Conservation (phyloP, 2,888 invertebrate species). For the Cantharis rustica region DNA sequence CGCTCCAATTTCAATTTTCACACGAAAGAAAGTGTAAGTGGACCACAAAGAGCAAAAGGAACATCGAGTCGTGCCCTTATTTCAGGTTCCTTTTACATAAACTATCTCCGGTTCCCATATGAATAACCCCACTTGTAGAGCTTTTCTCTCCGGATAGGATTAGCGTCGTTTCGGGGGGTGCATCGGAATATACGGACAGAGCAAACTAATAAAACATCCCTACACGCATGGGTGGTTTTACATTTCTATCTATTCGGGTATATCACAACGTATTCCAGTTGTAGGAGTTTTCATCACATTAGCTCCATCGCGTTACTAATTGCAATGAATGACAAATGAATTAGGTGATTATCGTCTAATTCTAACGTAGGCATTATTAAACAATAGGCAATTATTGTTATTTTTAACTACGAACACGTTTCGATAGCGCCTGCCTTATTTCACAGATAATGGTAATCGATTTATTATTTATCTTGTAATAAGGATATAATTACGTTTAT, state of each 20-base stretch:
- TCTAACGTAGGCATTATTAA: slow-evolving; percentile 20
- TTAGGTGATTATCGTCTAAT: slow-evolving; percentile 23
- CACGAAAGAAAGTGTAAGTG: background rate
- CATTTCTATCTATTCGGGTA: slow-evolving; percentile 17
- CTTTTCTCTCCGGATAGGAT: slow-evolving; percentile 16
- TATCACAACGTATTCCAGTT: slow-evolving; percentile 18
- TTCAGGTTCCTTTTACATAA: background rate
- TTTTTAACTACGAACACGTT: slow-evolving; percentile 7
- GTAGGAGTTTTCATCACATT: slow-evolving; percentile 26
- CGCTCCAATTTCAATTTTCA: background rate
- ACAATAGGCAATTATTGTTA: slow-evolving; percentile 23
- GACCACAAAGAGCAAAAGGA: background rate
- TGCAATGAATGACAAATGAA: slow-evolving; percentile 27
- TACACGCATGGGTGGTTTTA: slow-evolving; percentile 28
- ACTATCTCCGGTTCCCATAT: slow-evolving; percentile 3
- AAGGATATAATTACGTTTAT: slow-evolving; percentile 13
- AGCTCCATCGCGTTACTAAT: slow-evolving; percentile 22
- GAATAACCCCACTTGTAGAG: slow-evolving; percentile 7
- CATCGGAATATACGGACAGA: slow-evolving; percentile 7
- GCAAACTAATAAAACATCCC: slow-evolving; percentile 25
- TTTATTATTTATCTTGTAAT: slow-evolving; percentile 19
- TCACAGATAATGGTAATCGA: slow-evolving; percentile 17
- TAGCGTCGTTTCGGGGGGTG: slow-evolving; percentile 4
- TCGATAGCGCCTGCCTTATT: slow-evolving; percentile 11
- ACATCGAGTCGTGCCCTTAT: background rate